Evolutionary conservation across 2,113 vertebrate genomes (phyloP), one percentile per base, ranked within the genome.

Genomic region (Coreoperca whiteheadi): DNA sequence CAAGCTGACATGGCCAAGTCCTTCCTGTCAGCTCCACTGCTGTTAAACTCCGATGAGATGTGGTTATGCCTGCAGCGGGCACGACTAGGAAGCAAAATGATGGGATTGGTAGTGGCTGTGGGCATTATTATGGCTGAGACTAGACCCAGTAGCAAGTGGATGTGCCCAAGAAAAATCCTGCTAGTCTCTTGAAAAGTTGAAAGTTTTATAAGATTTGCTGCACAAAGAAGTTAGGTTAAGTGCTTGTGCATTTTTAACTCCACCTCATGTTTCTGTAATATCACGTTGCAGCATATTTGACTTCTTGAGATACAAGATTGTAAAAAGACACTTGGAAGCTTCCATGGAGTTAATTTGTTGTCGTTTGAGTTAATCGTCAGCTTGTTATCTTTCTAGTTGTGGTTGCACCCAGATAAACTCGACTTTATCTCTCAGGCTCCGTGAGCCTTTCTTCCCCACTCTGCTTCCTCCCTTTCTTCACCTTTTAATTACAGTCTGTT

Each of bases 401-500:
- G 39, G 69, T 43, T 74, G 41, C 37, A 23, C 20, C 14, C n/a
- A 43, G 59, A 68, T 77, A 61, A 73, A 88, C 64, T 72, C 37
- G 69, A 67, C 60, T 75, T 82, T 54, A 73, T 77, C 56, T 43
- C 73, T 82, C 37, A 28, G 64, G 43, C 50, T 87, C 64, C 39
- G 51, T 54, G 53, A 71, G 32, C 41, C 54, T 63, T 50, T 48
- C 67, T 48, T 43, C 28, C 20, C 5, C 23, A 34, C 30, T 60
- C 84, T 77, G 65, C 74, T 80, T 65, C 83, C 63, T 81, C 56
- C 54, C 69, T 86, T 84, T 93, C 77, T 88, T 87, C 81, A 83
- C 78, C 80, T 90, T 50, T 89, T 94, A 92, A 90, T 93, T 85
- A 88, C 4, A 10, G 74, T 81, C 51, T 73, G 73, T 60, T 72